These are phyloP conservation scores for Podarcis raffonei DNA, from an alignment of 2,113 vertebrate genomes.

Conservation along the genomic window DNA sequence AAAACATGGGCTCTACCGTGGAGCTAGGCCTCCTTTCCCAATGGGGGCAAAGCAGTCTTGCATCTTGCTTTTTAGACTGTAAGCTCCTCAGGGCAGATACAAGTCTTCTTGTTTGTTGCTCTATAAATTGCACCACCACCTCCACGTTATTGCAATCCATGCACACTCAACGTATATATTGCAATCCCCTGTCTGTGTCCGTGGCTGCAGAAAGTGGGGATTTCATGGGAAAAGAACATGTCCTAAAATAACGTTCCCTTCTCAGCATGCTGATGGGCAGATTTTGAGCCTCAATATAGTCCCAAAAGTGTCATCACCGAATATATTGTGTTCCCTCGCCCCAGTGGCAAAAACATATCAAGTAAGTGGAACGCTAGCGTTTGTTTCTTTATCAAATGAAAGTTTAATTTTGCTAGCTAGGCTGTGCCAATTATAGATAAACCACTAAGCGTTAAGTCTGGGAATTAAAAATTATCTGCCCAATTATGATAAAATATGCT, in stretches of 20 bases:
- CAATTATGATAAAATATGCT: conserved; percentile 4
- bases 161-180: background rate
- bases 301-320: background rate
- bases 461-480: conserved; percentile 3
- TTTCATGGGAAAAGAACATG: background rate
- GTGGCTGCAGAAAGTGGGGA: background rate
- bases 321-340: too few species aligned
- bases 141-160: background rate
- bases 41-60: background rate
- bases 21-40: background rate
- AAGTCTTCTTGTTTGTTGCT: background rate
- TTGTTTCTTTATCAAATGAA: background rate
- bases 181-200: background rate
- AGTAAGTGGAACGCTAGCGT: background rate
- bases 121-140: background rate
- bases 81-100: background rate
- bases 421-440: background rate
- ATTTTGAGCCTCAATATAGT: background rate
- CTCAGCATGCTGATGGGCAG: background rate
- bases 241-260: background rate
- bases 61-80: background rate
- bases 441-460: background rate
- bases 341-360: background rate
- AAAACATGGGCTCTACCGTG: background rate
- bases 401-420: background rate